phyloP scores from a whole-genome alignment of 2,797 vertebrate genomes.

The Tragopan temminckii region DNA sequence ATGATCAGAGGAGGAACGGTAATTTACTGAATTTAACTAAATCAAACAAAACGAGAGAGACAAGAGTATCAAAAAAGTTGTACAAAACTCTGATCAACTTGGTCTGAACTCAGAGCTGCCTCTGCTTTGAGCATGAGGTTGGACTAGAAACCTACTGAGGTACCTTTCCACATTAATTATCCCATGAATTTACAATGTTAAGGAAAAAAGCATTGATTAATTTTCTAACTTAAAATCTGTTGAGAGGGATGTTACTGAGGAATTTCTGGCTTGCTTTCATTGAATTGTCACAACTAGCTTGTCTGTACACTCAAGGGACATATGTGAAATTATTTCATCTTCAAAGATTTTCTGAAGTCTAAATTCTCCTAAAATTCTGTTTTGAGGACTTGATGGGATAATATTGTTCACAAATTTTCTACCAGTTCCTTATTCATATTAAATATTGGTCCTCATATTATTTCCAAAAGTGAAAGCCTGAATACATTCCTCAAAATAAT shows the following conservation, averaged over 20 bases:
- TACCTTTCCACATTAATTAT: too few relatives aligned
- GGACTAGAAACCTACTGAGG: too few relatives aligned
- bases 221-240: not conserved
- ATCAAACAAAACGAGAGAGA: too few relatives aligned
- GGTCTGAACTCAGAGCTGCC: not conserved
- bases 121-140: too few relatives aligned
- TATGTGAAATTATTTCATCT: not conserved
- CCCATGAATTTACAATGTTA: too few relatives aligned
- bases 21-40: too few relatives aligned
- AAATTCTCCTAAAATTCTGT: not conserved
- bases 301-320: not conserved
- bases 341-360: not conserved
- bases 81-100: not conserved
- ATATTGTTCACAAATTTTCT: not conserved
- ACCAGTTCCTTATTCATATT: not conserved
- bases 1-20: too few relatives aligned
- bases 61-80: not conserved
- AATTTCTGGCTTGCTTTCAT: not conserved
- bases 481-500: not conserved
- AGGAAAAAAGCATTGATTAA: not conserved
- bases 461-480: not conserved
- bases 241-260: not conserved
- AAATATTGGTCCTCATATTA: not conserved
- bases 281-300: accelerated
- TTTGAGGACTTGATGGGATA: not conserved